Conservation (phyloP, 2,888 invertebrate species). For the Megamerina dolium region DNA sequence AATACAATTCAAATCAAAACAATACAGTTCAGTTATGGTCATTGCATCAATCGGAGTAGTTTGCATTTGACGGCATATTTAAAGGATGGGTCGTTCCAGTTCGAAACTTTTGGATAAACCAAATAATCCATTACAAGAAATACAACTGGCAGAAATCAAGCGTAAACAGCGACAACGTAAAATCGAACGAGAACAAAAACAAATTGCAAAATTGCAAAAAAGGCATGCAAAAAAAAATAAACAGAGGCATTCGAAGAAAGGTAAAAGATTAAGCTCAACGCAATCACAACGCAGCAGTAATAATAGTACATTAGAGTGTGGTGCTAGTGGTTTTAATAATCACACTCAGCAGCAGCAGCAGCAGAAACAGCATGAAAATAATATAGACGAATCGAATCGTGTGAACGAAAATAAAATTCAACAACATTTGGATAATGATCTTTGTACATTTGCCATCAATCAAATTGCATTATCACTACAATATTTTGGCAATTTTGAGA, state of each 20-base stretch:
- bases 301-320: slow-evolving; percentile 25
- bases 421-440: slow-evolving; percentile 57
- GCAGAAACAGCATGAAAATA: slow-evolving; percentile 18
- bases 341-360: neutral
- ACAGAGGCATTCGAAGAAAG: slow-evolving; percentile 24
- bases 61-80: no score
- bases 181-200: slow-evolving; percentile 35
- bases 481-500: slow-evolving; percentile 73
- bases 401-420: slow-evolving; percentile 48
- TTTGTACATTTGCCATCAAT: slow-evolving; percentile 68
- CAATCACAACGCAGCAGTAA: slow-evolving; percentile 18
- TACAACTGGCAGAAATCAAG: slow-evolving; percentile 28
- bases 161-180: slow-evolving; percentile 29
- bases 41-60: no score
- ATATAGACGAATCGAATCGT: slow-evolving; percentile 34
- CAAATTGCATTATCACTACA: slow-evolving; percentile 69
- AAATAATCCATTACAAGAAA: slow-evolving; percentile 38
- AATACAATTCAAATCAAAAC: no score
- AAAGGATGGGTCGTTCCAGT: slow-evolving; percentile 40
- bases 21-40: no score
- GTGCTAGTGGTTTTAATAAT: slow-evolving; percentile 9
- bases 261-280: slow-evolving; percentile 4
- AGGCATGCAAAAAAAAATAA: slow-evolving; percentile 31
- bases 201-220: slow-evolving; percentile 35
- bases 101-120: slow-evolving; percentile 32